Percentiles rank a stretch among this genome's conserved stretches.
Evolutionary conservation across 92 coral and sea anemone species (phyloP).

Genomic region (Porites evermanni): DNA sequence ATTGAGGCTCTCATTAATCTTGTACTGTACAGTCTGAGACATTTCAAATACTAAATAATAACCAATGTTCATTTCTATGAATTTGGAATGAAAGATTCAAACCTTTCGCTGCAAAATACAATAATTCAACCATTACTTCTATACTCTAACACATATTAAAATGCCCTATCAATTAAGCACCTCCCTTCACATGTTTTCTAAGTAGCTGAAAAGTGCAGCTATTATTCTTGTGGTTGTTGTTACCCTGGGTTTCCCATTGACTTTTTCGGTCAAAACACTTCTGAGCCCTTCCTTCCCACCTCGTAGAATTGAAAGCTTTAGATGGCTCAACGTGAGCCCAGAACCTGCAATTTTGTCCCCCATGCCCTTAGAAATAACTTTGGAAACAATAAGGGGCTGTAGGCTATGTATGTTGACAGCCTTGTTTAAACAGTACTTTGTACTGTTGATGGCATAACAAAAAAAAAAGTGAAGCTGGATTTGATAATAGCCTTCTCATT

Average conservation of each 20-base stretch:
- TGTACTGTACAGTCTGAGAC: too few species aligned
- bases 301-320: constrained; percentile 34
- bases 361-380: constrained; percentile 42
- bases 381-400: constrained; percentile 11
- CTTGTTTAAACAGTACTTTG: constrained; percentile 20
- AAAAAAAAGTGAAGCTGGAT: constrained; percentile 25
- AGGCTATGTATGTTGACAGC: constrained; percentile 18
- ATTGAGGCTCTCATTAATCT: too few species aligned
- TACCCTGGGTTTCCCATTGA: constrained; percentile 43
- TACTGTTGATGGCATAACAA: constrained; percentile 7
- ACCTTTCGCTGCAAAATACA: too few species aligned
- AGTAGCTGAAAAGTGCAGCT: not conserved
- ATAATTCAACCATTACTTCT: too few species aligned
- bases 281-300: constrained; percentile 40
- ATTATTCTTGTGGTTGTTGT: constrained; percentile 15
- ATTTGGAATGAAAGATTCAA: too few species aligned
- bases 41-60: too few species aligned
- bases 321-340: constrained; percentile 5
- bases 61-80: too few species aligned
- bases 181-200: not conserved
- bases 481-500: constrained; percentile 1
- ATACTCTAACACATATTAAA: too few species aligned
- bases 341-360: constrained; percentile 58
- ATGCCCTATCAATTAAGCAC: not conserved
- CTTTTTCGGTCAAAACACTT: constrained; percentile 18